phyloP scores from a whole-genome alignment of 2,797 vertebrate species.

The Pogoniulus pusillus region DNA sequence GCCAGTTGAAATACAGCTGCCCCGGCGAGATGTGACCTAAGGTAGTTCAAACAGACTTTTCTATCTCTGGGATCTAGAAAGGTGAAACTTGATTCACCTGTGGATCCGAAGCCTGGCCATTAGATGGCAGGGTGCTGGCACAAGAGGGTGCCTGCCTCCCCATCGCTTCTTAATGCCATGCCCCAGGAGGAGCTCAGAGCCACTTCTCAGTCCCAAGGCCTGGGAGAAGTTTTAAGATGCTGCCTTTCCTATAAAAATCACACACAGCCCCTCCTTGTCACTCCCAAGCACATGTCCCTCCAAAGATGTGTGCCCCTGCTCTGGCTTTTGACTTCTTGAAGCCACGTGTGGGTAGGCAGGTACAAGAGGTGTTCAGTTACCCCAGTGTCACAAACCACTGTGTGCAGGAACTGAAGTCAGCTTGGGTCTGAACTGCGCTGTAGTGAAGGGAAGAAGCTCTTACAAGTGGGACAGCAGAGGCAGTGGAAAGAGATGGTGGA shows the following conservation, averaged over 20 bases:
- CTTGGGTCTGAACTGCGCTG: not conserved
- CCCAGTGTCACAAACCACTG: not conserved
- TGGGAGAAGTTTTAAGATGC: not conserved
- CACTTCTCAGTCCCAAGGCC: not conserved
- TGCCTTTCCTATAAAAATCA: not conserved
- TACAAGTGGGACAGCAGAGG: not conserved
- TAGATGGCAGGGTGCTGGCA: slow-evolving; percentile 64
- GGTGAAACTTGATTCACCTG: slow-evolving; percentile 3
- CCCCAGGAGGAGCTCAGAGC: not conserved
- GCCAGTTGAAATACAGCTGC: slow-evolving; percentile 10
- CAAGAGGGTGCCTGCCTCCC: not conserved
- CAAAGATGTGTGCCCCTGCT: accelerated
- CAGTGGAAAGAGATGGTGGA: not conserved
- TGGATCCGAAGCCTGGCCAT: slow-evolving; percentile 37
- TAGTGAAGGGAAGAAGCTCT: not conserved
- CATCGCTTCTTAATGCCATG: accelerated
- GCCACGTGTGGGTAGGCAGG: not conserved
- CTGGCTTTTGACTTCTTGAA: not conserved
- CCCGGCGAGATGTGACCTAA: slow-evolving; percentile 36
- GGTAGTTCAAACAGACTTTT: slow-evolving; percentile 44
- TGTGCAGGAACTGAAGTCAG: not conserved
- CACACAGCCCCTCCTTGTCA: not conserved
- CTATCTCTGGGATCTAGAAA: slow-evolving; percentile 21
- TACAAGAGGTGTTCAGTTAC: not conserved
- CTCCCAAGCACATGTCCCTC: accelerated